These are phyloP conservation scores for Thamnaconus septentrionalis DNA, from an alignment of 2,113 vertebrate species.

Conservation along the genomic window DNA sequence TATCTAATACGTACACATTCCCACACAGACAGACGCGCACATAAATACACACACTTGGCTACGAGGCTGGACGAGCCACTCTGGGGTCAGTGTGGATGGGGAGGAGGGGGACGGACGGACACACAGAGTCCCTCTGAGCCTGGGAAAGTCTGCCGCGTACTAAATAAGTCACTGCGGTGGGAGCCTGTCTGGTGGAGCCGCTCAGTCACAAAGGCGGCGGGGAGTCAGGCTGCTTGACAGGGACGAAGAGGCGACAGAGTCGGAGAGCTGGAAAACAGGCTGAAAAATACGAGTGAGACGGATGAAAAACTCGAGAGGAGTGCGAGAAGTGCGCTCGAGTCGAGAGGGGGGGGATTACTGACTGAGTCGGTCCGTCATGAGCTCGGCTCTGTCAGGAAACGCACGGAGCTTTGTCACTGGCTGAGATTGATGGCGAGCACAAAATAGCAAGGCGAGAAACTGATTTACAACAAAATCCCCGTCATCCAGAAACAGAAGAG, in stretches of 20 bases:
- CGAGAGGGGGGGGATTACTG: slow-evolving; percentile 19
- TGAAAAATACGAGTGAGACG: slow-evolving; percentile 14
- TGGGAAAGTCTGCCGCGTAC: slow-evolving; percentile 67
- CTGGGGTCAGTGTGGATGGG: slow-evolving; percentile 42
- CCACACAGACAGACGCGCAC: slow-evolving; percentile 33
- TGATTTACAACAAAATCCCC: no score
- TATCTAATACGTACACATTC: slow-evolving; percentile 30
- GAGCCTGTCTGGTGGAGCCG: slow-evolving; percentile 49
- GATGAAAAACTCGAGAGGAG: slow-evolving; percentile 29
- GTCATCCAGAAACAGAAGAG: no score
- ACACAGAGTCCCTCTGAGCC: slow-evolving; percentile 47
- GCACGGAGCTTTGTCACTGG: slow-evolving; percentile 18
- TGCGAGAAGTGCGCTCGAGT: slow-evolving; percentile 24
- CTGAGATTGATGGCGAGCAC: not conserved
- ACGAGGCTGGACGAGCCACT: slow-evolving; percentile 18
- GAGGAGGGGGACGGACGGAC: slow-evolving; percentile 6
- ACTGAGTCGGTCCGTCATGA: slow-evolving; percentile 14
- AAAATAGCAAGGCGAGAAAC: not conserved
- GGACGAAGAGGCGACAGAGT: slow-evolving; percentile 30
- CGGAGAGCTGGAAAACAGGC: slow-evolving; percentile 35
- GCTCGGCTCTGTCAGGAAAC: slow-evolving; percentile 6
- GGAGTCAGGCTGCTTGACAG: slow-evolving; percentile 52
- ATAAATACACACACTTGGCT: slow-evolving; percentile 36
- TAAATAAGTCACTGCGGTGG: slow-evolving; percentile 66
- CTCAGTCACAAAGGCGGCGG: slow-evolving; percentile 50